Conservation (phyloP, 2,797 vertebrate genomes). For the Mus caroli region DNA sequence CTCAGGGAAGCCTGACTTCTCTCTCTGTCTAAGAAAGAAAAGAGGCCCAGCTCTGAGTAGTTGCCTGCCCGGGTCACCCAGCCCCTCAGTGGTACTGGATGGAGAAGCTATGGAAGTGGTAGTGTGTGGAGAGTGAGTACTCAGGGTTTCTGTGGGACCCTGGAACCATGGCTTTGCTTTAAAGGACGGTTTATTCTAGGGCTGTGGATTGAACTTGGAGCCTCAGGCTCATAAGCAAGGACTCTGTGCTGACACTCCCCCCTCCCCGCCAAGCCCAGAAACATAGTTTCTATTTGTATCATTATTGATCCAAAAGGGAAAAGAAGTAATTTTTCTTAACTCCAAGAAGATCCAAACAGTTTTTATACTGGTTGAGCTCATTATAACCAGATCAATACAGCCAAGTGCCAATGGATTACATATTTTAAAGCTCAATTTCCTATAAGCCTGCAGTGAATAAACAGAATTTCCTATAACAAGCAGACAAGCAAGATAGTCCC, state of each 20-base stretch:
- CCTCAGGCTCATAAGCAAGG: neutral
- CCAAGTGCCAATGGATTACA: constrained; percentile 61
- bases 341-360: constrained; percentile 41
- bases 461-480: neutral
- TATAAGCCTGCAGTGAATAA: constrained; percentile 20
- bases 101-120: neutral
- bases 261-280: neutral
- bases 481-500: neutral
- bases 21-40: neutral
- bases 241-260: neutral
- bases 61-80: neutral
- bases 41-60: neutral
- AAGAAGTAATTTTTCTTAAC: constrained; percentile 64
- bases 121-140: neutral
- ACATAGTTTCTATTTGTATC: constrained; percentile 56
- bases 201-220: neutral
- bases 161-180: neutral
- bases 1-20: neutral
- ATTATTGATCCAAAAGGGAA: constrained; percentile 48
- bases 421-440: constrained; percentile 68
- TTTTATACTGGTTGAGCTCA: constrained; percentile 56
- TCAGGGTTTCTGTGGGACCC: neutral
- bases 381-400: constrained; percentile 61
- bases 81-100: neutral
- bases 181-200: neutral